Percentiles rank a stretch among this genome's conserved stretches.
Conservation (phyloP, 92 coral and sea anemone species). For the Parazoanthus darwini region DNA sequence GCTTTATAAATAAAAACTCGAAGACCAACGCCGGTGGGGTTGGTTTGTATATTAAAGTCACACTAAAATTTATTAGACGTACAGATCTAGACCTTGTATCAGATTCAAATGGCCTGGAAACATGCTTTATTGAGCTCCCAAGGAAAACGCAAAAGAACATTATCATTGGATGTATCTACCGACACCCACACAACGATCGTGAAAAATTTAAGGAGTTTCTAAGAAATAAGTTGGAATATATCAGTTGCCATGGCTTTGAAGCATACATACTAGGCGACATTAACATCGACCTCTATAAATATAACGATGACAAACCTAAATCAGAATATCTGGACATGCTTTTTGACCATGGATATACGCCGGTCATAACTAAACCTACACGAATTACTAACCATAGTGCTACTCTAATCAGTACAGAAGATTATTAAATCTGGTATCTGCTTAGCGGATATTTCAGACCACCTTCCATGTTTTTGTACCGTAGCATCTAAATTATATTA, state of each 20-base stretch:
- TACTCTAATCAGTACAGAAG: conserved; percentile 25
- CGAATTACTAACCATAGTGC: not conserved
- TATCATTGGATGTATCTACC: conserved; percentile 45
- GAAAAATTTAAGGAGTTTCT: conserved; percentile 30
- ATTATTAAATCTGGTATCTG: conserved; percentile 24
- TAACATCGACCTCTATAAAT: conserved; percentile 37
- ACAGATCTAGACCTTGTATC: conserved; percentile 18
- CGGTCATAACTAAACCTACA: conserved; percentile 35
- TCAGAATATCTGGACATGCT: conserved; percentile 48
- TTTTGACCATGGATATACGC: conserved; percentile 16
- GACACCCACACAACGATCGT: conserved; percentile 49
- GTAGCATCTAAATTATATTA: conserved; percentile 3
- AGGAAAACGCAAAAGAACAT: conserved; percentile 42
- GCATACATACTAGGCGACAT: conserved; percentile 30
- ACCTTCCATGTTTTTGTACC: not conserved
- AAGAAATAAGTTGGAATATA: no score
- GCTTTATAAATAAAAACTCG: conserved; percentile 36
- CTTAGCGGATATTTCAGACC: no score
- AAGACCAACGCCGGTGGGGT: conserved; percentile 47
- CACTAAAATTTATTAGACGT: conserved; percentile 27
- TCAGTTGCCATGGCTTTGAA: no score
- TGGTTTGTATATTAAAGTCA: conserved; percentile 30
- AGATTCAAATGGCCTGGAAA: conserved; percentile 32
- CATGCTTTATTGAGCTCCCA: conserved; percentile 47
- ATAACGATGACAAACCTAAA: conserved; percentile 42